Evolutionary conservation across 2,113 vertebrate genomes (phyloP).

Genomic region (Dendropsophus ebraccatus): DNA sequence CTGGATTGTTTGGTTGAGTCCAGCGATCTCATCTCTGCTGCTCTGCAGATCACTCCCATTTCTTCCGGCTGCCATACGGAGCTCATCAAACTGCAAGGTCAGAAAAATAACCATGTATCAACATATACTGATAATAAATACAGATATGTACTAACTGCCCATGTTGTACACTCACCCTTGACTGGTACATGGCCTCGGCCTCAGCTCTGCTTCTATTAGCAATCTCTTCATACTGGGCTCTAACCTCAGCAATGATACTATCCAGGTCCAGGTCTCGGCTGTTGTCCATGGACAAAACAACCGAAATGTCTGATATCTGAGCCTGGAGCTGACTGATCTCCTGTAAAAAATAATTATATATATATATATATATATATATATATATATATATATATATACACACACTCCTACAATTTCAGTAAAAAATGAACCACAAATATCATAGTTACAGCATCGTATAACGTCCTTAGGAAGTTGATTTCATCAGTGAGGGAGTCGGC

Average conservation of each 20-base stretch:
- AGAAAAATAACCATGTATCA: no score
- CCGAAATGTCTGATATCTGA: slow-evolving; percentile 77
- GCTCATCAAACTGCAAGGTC: slow-evolving; percentile 32
- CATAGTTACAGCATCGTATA: slow-evolving; percentile 76
- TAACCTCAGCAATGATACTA: slow-evolving; percentile 77
- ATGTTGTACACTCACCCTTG: slow-evolving; percentile 69
- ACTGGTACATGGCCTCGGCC: slow-evolving; percentile 78
- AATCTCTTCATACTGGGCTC: slow-evolving; percentile 78
- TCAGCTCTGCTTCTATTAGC: slow-evolving; percentile 73
- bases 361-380: no score
- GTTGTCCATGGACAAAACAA: slow-evolving; percentile 79
- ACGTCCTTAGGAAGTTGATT: slow-evolving; percentile 78
- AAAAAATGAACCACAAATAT: not conserved
- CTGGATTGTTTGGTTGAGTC: slow-evolving; percentile 77
- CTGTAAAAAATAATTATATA: slow-evolving; percentile 58
- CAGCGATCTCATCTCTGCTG: slow-evolving; percentile 76
- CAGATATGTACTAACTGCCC: not conserved
- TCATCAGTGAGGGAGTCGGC: slow-evolving; percentile 77
- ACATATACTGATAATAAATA: no score
- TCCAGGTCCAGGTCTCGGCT: slow-evolving; percentile 78
- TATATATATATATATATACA: not conserved
- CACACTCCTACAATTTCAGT: no score
- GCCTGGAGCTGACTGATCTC: slow-evolving; percentile 76
- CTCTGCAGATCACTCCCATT: slow-evolving; percentile 70
- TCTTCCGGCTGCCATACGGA: slow-evolving; percentile 21